phyloP scores from a whole-genome alignment of 2,888 invertebrate species.

The Leucophenga maculata region DNA sequence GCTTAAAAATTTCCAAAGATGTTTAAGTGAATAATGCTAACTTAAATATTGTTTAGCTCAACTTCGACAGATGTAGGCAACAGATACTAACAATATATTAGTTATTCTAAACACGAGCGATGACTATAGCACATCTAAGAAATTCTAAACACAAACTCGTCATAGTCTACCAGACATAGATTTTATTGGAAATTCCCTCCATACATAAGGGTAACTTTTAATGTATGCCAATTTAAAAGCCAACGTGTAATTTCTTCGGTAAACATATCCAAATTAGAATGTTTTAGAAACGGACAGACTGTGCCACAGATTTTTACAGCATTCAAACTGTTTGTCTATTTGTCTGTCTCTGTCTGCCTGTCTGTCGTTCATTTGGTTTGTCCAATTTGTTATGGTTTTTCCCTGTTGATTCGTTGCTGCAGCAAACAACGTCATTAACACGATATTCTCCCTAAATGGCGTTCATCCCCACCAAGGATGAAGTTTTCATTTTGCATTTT shows the following conservation, averaged over 20 bases:
- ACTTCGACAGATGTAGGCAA: too few relatives aligned
- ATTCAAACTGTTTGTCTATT: background rate
- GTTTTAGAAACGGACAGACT: constrained; percentile 37
- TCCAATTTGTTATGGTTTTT: constrained; percentile 60
- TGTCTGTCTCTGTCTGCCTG: background rate
- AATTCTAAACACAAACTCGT: too few relatives aligned
- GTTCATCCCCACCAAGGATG: constrained; percentile 32
- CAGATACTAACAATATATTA: too few relatives aligned
- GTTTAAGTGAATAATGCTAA: too few relatives aligned
- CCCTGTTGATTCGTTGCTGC: constrained; percentile 53
- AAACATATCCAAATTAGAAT: constrained; percentile 62
- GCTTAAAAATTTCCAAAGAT: too few relatives aligned
- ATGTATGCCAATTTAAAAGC: constrained; percentile 62
- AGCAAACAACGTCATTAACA: constrained; percentile 55
- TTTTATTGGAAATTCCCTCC: background rate
- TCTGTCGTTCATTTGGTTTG: constrained; percentile 43
- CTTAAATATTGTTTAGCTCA: too few relatives aligned
- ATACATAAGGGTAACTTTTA: constrained; percentile 37
- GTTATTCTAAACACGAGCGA: too few relatives aligned
- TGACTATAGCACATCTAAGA: too few relatives aligned
- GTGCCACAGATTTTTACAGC: constrained; percentile 1
- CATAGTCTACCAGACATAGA: too few relatives aligned
- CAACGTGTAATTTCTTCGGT: constrained; percentile 69
- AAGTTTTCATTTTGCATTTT: constrained; percentile 62
- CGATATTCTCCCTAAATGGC: constrained; percentile 17